Base-by-base conservation (phyloP, 2,888 invertebrate genomes). In the Drosophila neotestacea region DNA sequence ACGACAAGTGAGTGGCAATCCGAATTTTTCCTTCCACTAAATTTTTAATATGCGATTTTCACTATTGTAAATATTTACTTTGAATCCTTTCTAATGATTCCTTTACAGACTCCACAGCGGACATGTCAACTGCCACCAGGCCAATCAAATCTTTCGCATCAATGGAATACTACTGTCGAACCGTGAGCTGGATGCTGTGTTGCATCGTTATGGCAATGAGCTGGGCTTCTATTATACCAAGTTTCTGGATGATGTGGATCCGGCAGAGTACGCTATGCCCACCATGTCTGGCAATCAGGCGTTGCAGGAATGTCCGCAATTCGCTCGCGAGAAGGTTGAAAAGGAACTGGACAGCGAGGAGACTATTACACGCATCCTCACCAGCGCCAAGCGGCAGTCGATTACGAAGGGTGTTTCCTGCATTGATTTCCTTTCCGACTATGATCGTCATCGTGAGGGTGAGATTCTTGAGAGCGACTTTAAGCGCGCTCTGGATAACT, bases 201-300 rank as follows among this genome's bases (percentile, higher is more conserved):
- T 96, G 89, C 93, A 93, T 81, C 93, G 95, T 73, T 96, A 95
- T 92, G 94, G 95, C 70, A 95, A 96, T 90, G 95, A 96, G 89
- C 92, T 95, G 88, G 96, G 96, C 27, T 96, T 97, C 91, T 95
- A 95, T 93, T 97, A 96, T 89, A 93, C 94, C 70, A 94, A 94
- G 80, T 95, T 97, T 79, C 92, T 96, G 58, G 94, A 94, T 63
- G 96, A 96, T 92, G 94, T 77, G 4, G 92, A 93, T 84, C 92
- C 92, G 2, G 87, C 89, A 0, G 91, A 92, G 65, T 92, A 91
- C 65, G 92, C 88, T 0, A 79, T 91, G 75, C 92, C 92, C 2
- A 80, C 85, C 16, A 77, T 91, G 73, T 73, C 73, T 4, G 58
- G 70, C 10, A 74, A 81, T n/a, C 70, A 77, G 7, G 60, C 81